Conservation (phyloP, 37 sponge, comb jelly and placozoan genomes). For the Diacarnus erythraeanus region DNA sequence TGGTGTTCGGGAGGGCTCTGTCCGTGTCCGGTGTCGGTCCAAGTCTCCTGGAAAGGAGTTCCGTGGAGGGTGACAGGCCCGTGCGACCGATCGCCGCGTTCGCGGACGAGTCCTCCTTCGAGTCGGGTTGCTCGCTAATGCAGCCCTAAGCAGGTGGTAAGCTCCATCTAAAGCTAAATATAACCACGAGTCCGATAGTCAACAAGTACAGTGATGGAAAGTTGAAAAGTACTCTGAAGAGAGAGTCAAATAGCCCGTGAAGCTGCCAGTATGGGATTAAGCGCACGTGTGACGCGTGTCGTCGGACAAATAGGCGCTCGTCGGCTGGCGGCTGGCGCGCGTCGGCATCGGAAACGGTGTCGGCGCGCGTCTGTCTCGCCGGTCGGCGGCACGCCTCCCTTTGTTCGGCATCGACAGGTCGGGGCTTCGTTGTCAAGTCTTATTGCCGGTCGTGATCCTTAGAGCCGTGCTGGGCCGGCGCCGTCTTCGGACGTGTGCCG, state of each 20-base stretch:
- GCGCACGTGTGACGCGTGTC: no score
- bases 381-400: no score
- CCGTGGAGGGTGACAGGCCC: constrained; percentile 85
- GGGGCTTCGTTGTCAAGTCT: no score
- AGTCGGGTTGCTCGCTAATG: constrained; percentile 90
- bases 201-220: constrained; percentile 74
- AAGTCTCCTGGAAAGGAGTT: constrained; percentile 75
- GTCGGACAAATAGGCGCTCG: no score
- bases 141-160: constrained; percentile 86
- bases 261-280: constrained; percentile 74
- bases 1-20: not conserved
- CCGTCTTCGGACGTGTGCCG: not conserved
- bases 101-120: constrained; percentile 33
- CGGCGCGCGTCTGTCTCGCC: no score
- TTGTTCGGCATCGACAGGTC: no score
- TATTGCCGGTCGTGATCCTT: no score
- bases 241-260: constrained; percentile 80
- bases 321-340: constrained; percentile 15
- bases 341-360: no score
- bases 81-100: constrained; percentile 20
- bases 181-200: constrained; percentile 67
- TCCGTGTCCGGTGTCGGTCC: constrained; percentile 42
- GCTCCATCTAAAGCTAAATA: constrained; percentile 77
- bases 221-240: constrained; percentile 88
- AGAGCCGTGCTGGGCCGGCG: no score